A percentile compares a stretch with the other conserved stretches of the same genome.
These are phyloP conservation scores for Thalassarche chlororhynchos DNA, from an alignment of 2,113 vertebrate genomes.

Conservation along the genomic window DNA sequence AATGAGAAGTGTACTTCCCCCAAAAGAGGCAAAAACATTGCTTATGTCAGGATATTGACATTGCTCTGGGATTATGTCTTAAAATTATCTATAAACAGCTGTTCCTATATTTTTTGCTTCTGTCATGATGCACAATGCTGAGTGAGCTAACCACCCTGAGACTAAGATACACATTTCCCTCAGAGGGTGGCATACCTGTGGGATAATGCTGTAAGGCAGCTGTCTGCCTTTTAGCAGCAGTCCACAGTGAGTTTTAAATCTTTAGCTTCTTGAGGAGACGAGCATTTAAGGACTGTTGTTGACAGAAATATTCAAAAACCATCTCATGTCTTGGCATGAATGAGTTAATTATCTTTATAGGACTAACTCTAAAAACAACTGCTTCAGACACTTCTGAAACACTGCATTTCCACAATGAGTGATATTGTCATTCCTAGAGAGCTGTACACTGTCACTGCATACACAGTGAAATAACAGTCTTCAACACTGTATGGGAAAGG, in stretches of 20 bases:
- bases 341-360: not conserved
- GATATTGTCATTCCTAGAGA: not conserved
- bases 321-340: not conserved
- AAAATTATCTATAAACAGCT: not conserved
- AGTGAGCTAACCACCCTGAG: not conserved
- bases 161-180: not conserved
- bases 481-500: not conserved
- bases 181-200: not conserved
- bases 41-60: not conserved
- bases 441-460: not conserved
- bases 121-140: not conserved
- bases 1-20: not conserved
- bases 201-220: not conserved
- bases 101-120: not conserved
- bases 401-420: not conserved
- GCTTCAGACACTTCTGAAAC: not conserved
- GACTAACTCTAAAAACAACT: not conserved
- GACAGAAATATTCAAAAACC: not conserved
- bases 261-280: not conserved
- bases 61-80: not conserved
- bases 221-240: not conserved
- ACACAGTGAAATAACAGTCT: not conserved
- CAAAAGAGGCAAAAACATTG: not conserved
- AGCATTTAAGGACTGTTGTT: not conserved
- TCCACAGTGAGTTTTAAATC: not conserved